Evolutionary conservation across 2,113 vertebrate genomes (phyloP).

Genomic region (Nycticorax nycticorax): DNA sequence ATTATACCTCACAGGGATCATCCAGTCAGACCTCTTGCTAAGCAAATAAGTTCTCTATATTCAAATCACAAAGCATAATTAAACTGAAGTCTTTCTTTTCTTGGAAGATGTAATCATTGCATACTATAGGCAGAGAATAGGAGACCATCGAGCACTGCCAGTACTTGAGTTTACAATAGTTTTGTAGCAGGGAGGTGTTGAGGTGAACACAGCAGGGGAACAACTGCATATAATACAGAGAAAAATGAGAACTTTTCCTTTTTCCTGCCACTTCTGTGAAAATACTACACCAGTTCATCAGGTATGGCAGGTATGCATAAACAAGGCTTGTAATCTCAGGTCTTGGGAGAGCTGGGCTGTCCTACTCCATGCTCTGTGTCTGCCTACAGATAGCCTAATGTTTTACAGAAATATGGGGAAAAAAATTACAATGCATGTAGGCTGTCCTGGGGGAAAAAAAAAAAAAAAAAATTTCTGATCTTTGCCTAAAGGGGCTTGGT

Average conservation of each 20-base stretch:
- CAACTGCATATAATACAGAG: background rate
- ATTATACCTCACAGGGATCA: background rate
- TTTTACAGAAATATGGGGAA: background rate
- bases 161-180: background rate
- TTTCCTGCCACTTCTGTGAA: background rate
- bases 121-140: background rate
- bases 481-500: background rate
- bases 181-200: background rate
- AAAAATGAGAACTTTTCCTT: background rate
- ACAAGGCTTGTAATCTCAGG: background rate
- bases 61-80: background rate
- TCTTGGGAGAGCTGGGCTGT: background rate
- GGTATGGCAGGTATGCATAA: background rate
- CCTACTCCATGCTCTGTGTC: background rate
- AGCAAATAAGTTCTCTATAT: background rate
- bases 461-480: background rate
- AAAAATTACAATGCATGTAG: background rate
- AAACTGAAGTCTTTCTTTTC: background rate
- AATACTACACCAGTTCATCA: background rate
- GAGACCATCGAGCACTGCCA: background rate
- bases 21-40: background rate
- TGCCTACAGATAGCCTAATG: background rate
- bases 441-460: fast-evolving
- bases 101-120: background rate
- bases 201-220: background rate